These are phyloP conservation scores for Physeter macrocephalus DNA, from an alignment of 2,113 vertebrate species.

Conservation along the genomic window DNA sequence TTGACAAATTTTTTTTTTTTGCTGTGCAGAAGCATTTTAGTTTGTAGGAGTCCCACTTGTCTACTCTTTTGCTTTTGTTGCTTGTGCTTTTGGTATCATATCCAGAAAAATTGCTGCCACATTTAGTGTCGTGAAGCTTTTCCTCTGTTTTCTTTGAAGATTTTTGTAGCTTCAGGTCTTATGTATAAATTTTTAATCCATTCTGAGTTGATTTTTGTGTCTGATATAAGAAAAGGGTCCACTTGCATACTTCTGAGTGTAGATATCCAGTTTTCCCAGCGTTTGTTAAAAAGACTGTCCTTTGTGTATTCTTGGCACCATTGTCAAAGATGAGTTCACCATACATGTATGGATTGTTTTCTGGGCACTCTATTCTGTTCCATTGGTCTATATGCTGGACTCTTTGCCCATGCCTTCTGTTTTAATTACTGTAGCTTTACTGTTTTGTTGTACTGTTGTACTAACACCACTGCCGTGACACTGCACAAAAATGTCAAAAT, in stretches of 20 bases:
- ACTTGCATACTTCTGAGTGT: background rate
- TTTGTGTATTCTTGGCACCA: background rate
- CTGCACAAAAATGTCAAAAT: background rate
- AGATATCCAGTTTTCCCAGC: background rate
- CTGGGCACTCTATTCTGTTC: background rate
- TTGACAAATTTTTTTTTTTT: background rate
- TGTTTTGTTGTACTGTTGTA: background rate
- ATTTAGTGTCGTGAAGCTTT: background rate
- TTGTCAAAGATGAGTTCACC: background rate
- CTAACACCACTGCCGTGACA: background rate
- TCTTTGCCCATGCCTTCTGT: background rate
- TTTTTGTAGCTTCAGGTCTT: background rate
- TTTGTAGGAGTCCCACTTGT: background rate
- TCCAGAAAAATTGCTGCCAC: background rate
- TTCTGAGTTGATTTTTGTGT: background rate
- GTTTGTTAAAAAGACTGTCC: background rate
- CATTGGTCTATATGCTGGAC: background rate
- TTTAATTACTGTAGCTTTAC: background rate
- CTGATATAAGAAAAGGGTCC: background rate
- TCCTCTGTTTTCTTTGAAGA: background rate
- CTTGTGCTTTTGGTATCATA: background rate
- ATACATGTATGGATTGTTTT: background rate
- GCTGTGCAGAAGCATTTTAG: background rate
- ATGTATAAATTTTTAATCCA: background rate
- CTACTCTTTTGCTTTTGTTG: background rate